These are phyloP conservation scores for Micrastur ruficollis DNA, from an alignment of 2,797 vertebrate species.

Conservation along the genomic window DNA sequence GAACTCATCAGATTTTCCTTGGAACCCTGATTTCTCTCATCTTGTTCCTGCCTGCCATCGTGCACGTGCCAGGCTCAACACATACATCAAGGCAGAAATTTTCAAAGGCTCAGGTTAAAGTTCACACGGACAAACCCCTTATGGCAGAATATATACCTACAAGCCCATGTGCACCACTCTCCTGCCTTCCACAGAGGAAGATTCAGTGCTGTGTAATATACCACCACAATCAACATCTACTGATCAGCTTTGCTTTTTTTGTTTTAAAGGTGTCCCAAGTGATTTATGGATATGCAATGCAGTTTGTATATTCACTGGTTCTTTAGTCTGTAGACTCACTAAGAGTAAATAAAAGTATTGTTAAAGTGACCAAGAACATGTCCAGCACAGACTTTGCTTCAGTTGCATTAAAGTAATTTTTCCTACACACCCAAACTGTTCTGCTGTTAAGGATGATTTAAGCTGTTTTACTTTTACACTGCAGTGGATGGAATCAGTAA, in stretches of 20 bases:
- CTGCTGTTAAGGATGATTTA: constrained; percentile 30
- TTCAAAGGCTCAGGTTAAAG: not conserved
- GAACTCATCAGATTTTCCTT: not conserved
- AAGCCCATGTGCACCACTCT: not conserved
- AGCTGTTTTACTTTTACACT: constrained; percentile 34
- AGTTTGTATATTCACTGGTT: not conserved
- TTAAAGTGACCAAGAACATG: not conserved
- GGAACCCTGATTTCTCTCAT: not conserved
- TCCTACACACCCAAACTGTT: not conserved
- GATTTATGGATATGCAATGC: not conserved
- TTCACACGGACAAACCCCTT: not conserved
- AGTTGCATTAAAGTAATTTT: not conserved
- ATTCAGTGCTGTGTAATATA: not conserved
- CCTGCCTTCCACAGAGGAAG: not conserved
- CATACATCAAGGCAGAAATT: not conserved
- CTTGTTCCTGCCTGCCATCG: not conserved
- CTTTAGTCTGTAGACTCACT: not conserved
- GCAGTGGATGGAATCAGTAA: constrained; percentile 23
- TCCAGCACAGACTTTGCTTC: not conserved
- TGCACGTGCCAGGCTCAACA: not conserved
- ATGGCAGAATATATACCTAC: accelerated
- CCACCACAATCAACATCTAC: not conserved
- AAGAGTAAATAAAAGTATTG: not conserved
- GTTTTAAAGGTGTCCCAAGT: not conserved
- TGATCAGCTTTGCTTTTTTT: not conserved